These are phyloP conservation scores for Brachyhypopomus gauderio DNA, from an alignment of 2,113 vertebrate species.

Conservation along the genomic window DNA sequence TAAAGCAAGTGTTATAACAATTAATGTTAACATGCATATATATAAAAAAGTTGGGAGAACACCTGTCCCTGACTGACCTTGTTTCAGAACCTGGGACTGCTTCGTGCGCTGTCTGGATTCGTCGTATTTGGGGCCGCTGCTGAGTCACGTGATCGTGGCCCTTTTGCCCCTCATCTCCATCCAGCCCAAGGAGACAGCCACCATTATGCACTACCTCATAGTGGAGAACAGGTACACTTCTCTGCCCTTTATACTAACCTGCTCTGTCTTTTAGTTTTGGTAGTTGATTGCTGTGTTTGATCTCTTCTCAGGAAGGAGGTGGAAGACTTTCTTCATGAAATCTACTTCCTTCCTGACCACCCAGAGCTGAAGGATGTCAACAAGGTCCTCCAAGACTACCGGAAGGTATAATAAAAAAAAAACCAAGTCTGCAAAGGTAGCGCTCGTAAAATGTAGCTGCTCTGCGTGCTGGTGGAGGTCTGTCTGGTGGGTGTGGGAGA, in stretches of 20 bases:
- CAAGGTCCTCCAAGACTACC: conserved; percentile 88
- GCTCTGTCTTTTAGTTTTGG: no score
- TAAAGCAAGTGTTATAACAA: no score
- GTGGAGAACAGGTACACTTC: conserved; percentile 88
- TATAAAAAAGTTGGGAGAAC: not conserved
- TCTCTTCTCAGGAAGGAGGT: conserved; percentile 82
- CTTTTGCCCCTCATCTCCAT: conserved; percentile 90
- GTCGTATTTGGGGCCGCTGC: conserved; percentile 87
- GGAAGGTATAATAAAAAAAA: conserved; percentile 81
- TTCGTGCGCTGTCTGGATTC: conserved; percentile 92
- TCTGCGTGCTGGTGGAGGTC: no score
- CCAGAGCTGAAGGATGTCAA: conserved; percentile 91
- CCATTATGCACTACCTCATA: conserved; percentile 91
- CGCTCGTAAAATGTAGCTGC: not conserved
- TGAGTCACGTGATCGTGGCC: conserved; percentile 96
- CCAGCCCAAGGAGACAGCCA: conserved; percentile 89
- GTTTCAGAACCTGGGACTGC: conserved; percentile 90
- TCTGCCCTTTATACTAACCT: not conserved
- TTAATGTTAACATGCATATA: not conserved
- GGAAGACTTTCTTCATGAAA: conserved; percentile 95
- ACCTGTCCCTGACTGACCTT: not conserved
- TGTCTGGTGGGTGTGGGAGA: no score
- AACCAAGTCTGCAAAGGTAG: not conserved
- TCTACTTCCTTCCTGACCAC: conserved; percentile 95
- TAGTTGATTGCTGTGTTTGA: no score